These are phyloP conservation scores for Homarus americanus DNA, from an alignment of 1,140 invertebrate species.

Conservation along the genomic window DNA sequence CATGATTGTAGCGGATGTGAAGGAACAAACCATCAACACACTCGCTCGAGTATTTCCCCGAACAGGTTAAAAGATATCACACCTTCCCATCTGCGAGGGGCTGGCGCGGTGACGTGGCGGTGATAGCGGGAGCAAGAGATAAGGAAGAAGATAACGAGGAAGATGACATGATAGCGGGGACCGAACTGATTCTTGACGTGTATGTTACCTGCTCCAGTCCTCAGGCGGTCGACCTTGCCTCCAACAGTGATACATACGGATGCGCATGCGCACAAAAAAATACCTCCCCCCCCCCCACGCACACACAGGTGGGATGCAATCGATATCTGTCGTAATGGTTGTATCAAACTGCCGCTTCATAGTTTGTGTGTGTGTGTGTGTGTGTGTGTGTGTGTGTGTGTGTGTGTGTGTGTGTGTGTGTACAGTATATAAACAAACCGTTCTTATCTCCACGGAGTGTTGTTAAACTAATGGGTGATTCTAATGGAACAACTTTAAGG, in stretches of 20 bases:
- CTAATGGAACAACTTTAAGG: no score
- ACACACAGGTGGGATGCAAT: no score
- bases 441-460: no score
- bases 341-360: no score
- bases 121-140: neutral
- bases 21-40: no score
- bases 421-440: no score
- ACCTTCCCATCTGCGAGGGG: no score
- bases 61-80: neutral
- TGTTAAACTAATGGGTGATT: no score
- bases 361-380: neutral
- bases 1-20: no score
- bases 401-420: conserved; percentile 22
- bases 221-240: neutral
- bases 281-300: no score
- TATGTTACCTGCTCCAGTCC: neutral
- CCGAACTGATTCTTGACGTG: neutral
- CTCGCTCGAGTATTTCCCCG: neutral
- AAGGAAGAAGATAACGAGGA: neutral
- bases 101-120: neutral
- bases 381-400: conserved; percentile 22
- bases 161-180: neutral
- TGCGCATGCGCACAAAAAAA: neutral
- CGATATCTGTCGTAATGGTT: no score
- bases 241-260: neutral